Evolutionary conservation across 2,888 invertebrate genomes (phyloP).

Genomic region (Bellardia bayeri): DNA sequence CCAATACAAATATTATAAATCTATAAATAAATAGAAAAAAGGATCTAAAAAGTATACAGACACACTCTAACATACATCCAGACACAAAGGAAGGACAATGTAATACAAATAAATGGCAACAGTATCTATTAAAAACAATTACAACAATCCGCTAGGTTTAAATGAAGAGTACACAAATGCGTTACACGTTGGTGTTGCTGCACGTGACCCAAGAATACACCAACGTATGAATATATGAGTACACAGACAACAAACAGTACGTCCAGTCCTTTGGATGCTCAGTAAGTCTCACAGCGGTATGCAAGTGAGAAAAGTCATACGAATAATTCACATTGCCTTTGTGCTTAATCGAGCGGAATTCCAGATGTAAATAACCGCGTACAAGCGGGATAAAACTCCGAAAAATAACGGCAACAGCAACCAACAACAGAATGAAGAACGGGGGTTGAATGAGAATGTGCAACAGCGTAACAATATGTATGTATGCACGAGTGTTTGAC

Average conservation of each 20-base stretch:
- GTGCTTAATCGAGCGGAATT: conserved; percentile 76
- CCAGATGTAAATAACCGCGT: conserved; percentile 74
- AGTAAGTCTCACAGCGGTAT: conserved; percentile 37
- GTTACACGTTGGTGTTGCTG: conserved; percentile 38
- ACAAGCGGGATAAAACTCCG: conserved; percentile 63
- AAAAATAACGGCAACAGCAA: conserved; percentile 17
- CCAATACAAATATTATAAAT: conserved; percentile 64
- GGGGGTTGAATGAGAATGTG: conserved; percentile 43
- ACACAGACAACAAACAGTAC: conserved; percentile 5
- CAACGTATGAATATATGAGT: not conserved
- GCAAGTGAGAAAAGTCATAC: conserved; percentile 74
- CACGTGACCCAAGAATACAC: conserved; percentile 61
- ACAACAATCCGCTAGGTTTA: conserved; percentile 59
- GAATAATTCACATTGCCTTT: conserved; percentile 68
- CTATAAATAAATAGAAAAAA: conserved; percentile 69
- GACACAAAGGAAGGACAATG: conserved; percentile 6
- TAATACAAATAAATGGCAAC: conserved; percentile 62
- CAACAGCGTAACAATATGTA: conserved; percentile 41
- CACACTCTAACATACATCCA: not conserved
- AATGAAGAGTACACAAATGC: conserved; percentile 34
- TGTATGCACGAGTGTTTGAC: not conserved
- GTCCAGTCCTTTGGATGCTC: conserved; percentile 25
- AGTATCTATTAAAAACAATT: conserved; percentile 74
- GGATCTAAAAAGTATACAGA: conserved; percentile 35
- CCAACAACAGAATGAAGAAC: conserved; percentile 33